Base-by-base conservation (phyloP, 1,140 invertebrate genomes). In the Medauroidea extradentata region DNA sequence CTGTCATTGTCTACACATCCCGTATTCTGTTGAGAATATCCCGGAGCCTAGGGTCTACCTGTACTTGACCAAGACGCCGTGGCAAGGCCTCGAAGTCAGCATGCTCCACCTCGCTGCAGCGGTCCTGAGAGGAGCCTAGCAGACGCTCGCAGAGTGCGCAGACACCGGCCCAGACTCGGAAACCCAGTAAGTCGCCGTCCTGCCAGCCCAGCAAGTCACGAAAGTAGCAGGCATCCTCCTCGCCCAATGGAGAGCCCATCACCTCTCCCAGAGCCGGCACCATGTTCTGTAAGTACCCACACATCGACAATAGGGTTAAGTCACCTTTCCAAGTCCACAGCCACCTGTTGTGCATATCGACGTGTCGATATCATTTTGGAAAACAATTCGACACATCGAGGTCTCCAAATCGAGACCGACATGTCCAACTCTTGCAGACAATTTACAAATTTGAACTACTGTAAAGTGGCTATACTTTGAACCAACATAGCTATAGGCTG, bases 151-250 rank as follows among this genome's bases (percentile, higher is more conserved):
- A 83, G 4, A 83, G 71, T 0, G 84, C 85, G 65, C 84, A 86
- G 16, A 88, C 67, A 11, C 85, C 85, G 65, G 84, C 85, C 82
- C 85, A 89, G 2, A 78, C 81, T 42, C 82, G 76, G 67, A 85
- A 88, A 68, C 83, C 79, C 18, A 86, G 62, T 1, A 75, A 69
- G 46, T 80, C 77, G 1, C 71, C 68, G 19, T 73, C 68, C 1
- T 75, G 67, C 72, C 81, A 83, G 14, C 74, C 78, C 59, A 86
- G 73, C 2, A 82, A 66, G 23, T 55, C 57, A 29, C 68, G 69
- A 44, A 84, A 79, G 16, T 78, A 66, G 11, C 53, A 63, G 3
- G 64, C 66, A 59, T 86, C 77, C 7, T 80, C 72, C 1, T 69
- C 50, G 0, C 66, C 78, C 38, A 87, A 69, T 14, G 75, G 70